Conservation (phyloP, 1,140 invertebrate genomes). For the Drosophila kurseongensis region DNA sequence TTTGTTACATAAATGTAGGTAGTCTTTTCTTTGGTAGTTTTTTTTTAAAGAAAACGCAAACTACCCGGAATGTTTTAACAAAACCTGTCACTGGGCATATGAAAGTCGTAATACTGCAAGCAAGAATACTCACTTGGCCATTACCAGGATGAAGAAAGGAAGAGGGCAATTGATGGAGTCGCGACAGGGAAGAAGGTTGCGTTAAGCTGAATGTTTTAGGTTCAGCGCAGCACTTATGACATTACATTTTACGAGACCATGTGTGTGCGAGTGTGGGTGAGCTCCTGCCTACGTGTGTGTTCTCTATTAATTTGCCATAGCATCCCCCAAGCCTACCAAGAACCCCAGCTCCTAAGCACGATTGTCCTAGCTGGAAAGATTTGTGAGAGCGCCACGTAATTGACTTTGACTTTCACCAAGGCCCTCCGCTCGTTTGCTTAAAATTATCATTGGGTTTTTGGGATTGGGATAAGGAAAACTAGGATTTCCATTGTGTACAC, state of each 20-base stretch:
- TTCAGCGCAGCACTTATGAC: constrained; percentile 77
- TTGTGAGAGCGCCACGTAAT: constrained; percentile 81
- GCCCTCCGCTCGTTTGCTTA: constrained; percentile 62
- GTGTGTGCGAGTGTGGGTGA: constrained; percentile 4
- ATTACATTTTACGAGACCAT: constrained; percentile 71
- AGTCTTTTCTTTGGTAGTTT: too few relatives aligned
- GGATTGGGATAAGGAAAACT: constrained; percentile 29
- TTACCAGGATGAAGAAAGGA: constrained; percentile 38
- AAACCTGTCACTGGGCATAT: constrained; percentile 16
- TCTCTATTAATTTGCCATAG: constrained; percentile 81
- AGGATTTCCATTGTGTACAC: constrained; percentile 75
- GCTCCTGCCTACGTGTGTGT: constrained; percentile 30
- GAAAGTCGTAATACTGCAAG: not conserved
- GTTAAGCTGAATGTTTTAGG: constrained; percentile 79
- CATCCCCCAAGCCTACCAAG: constrained; percentile 29
- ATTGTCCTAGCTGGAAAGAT: constrained; percentile 73
- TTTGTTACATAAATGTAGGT: too few relatives aligned
- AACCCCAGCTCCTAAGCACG: constrained; percentile 26
- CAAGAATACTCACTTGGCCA: constrained; percentile 48
- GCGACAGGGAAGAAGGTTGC: constrained; percentile 43
- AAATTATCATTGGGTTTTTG: constrained; percentile 69
- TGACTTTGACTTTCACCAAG: constrained; percentile 66
- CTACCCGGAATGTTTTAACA: not conserved
- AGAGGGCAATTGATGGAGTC: constrained; percentile 46
- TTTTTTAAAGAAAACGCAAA: too few relatives aligned